Base-by-base conservation (phyloP, 1,140 invertebrate genomes). In the Procambarus virginalis region DNA sequence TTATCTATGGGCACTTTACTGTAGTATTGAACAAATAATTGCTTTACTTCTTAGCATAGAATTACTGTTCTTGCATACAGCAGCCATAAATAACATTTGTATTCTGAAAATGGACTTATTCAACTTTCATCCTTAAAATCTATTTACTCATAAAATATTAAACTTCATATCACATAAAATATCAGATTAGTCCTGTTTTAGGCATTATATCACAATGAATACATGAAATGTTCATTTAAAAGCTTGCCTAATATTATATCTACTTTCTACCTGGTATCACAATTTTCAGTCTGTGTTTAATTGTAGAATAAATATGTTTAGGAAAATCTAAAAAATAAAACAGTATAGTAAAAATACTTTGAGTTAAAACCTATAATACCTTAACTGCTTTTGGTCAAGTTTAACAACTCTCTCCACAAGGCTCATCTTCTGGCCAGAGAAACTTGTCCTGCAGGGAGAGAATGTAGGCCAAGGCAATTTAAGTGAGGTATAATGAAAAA, bases 401-500 rank as follows among this genome's bases (percentile, higher is more conserved):
- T 34, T 6, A 73, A 5, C 8, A 73, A 73, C 68, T 34, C 6
- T 34, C 22, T 73, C 68, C 34, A 10, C 22, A 73, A 73, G 68
- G 68, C 68, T 73, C 20, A 34, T 73, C 68, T 73, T 5, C 22
- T 34, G 68, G 68, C 68, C 68, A 20, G n/a, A 73, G 2, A 34
- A 73, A 73, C 68, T 73, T 68, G 34, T 34, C 34, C 20, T 10
- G 2, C 68, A 34, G 10, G 5, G 68, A 73, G 34, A 73, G 22
- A 1, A 73, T 20, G 8, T 6, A 34, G 68, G 20, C n/a, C 68
- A 73, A 73, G 68, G 68, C 68, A 73, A 73, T 22, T 4, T 34
- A 73, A 73, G n/a, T 73, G 68, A 34, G 68, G 68, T 73, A 73
- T 64, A 64, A 64, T 64, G 34, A 73, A 73, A 73, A 22, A 20